Evolutionary conservation across 2,113 vertebrate genomes (phyloP).

Genomic region (Podarcis muralis): DNA sequence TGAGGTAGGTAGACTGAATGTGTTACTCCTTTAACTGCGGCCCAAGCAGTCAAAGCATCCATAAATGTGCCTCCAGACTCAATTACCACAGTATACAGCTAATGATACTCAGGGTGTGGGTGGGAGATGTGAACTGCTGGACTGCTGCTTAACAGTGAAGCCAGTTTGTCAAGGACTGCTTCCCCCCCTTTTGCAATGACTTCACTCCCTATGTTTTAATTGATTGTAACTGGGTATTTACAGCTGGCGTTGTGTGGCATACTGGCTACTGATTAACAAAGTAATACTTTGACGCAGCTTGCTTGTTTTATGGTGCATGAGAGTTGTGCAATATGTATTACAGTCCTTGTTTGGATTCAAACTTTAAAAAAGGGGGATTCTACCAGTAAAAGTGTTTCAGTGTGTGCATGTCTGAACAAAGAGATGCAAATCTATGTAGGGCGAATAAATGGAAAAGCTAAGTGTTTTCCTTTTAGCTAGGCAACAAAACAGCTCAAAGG

Average conservation of each 20-base stretch:
- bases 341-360: slow-evolving; percentile 59
- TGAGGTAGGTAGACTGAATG: slow-evolving; percentile 87
- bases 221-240: slow-evolving; percentile 46
- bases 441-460: slow-evolving; percentile 39
- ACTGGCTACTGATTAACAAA: slow-evolving; percentile 66
- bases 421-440: slow-evolving; percentile 23
- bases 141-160: slow-evolving; percentile 37
- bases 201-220: slow-evolving; percentile 48
- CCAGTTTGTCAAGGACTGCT: slow-evolving; percentile 60
- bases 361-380: slow-evolving; percentile 59
- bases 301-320: slow-evolving; percentile 55
- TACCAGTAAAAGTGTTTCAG: slow-evolving; percentile 40
- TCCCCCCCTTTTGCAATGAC: slow-evolving; percentile 53
- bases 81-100: slow-evolving; percentile 52
- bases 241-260: slow-evolving; percentile 58
- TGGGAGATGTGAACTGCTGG: slow-evolving; percentile 19
- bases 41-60: slow-evolving; percentile 55
- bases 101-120: slow-evolving; percentile 18
- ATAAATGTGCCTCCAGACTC: slow-evolving; percentile 50
- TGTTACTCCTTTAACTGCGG: slow-evolving; percentile 52
- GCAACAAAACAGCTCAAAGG: slow-evolving; percentile 1
- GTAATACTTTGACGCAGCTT: slow-evolving; percentile 28
- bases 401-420: slow-evolving; percentile 24
- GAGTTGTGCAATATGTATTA: slow-evolving; percentile 58
- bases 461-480: slow-evolving; percentile 14